Percentiles rank a stretch among this genome's conserved stretches.
Conservation (phyloP, 2,888 invertebrate species). For the Pseudococcus viburni region DNA sequence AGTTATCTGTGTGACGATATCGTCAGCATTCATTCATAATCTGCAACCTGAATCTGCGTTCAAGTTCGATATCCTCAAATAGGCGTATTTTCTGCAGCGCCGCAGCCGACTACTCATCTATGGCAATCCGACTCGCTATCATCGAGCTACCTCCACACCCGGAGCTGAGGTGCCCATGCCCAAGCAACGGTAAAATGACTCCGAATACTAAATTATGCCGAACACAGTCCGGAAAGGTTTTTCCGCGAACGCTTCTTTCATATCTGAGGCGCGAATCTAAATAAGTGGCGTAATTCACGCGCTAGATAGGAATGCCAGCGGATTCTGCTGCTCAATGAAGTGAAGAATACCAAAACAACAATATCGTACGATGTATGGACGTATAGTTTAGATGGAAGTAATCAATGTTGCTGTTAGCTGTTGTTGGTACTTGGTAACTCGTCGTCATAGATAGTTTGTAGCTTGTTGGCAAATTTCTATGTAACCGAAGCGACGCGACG, state of each 20-base stretch:
- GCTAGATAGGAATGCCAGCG: neutral
- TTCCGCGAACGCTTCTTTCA: neutral
- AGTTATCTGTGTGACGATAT: neutral
- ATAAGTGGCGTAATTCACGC: constrained; percentile 4
- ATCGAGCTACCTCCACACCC: neutral
- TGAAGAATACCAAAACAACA: neutral
- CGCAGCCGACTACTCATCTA: neutral
- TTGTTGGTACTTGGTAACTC: neutral
- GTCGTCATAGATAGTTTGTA: neutral
- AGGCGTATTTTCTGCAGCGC: neutral
- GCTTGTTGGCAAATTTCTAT: constrained; percentile 8
- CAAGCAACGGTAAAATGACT: neutral
- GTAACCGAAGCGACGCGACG: neutral
- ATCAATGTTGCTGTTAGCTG: neutral
- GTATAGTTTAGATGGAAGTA: neutral
- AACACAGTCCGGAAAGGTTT: neutral
- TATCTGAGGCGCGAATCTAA: neutral
- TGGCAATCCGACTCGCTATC: neutral
- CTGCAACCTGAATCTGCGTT: neutral
- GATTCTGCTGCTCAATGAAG: neutral
- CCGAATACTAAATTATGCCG: neutral
- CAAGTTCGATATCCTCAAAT: neutral
- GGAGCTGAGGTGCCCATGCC: neutral
- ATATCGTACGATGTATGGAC: constrained; percentile 14
- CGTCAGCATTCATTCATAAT: neutral